Conservation (phyloP, 2,888 invertebrate species). For the Sinotaia quadrata region DNA sequence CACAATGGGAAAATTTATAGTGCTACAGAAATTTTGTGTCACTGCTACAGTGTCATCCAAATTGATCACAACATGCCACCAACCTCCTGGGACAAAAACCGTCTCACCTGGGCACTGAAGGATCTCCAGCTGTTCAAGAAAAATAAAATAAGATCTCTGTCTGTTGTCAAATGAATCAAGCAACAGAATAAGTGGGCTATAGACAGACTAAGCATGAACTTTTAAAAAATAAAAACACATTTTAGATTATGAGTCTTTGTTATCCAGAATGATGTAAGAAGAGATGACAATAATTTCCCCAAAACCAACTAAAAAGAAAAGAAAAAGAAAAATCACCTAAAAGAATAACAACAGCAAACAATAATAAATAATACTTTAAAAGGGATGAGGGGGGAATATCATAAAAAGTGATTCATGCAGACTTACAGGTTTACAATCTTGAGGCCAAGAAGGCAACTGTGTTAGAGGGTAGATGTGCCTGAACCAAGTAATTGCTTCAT, state of each 20-base stretch:
- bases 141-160: neutral
- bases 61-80: slow-evolving; percentile 99
- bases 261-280: neutral
- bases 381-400: too few relatives aligned
- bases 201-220: neutral
- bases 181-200: neutral
- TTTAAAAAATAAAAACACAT: neutral
- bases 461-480: slow-evolving; percentile 94
- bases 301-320: too few relatives aligned
- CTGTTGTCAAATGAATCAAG: neutral
- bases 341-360: too few relatives aligned
- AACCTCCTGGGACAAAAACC: slow-evolving; percentile 98
- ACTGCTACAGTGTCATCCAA: slow-evolving; percentile 96
- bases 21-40: slow-evolving; percentile 93
- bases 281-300: too few relatives aligned
- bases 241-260: neutral
- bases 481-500: slow-evolving; percentile 99
- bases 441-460: slow-evolving; percentile 89
- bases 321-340: too few relatives aligned
- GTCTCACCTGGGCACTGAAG: slow-evolving; percentile 97
- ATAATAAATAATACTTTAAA: too few relatives aligned
- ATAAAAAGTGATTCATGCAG: too few relatives aligned
- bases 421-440: slow-evolving; percentile 87
- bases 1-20: slow-evolving; percentile 95
- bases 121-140: slow-evolving; percentile 83